Percentiles rank a stretch among this genome's conserved stretches.
These are phyloP conservation scores for Drosophila mimetica DNA, from an alignment of 2,888 invertebrate species.

Conservation along the genomic window DNA sequence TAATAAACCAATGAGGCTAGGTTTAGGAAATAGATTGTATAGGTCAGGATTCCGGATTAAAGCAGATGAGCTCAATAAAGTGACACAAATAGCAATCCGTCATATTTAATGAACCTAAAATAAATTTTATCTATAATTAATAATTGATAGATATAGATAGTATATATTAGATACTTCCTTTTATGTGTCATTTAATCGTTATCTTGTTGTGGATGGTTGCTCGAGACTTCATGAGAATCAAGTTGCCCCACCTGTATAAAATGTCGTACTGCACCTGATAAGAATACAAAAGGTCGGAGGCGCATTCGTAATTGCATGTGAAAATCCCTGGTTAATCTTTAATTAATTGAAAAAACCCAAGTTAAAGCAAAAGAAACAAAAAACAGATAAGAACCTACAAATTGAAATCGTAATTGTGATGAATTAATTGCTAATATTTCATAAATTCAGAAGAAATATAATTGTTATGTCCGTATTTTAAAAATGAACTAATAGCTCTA, in stretches of 20 bases:
- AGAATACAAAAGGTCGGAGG: background rate
- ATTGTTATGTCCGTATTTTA: too few species aligned
- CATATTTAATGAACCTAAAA: too few species aligned
- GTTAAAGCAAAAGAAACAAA: background rate
- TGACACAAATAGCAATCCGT: too few species aligned
- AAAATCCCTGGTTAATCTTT: constrained; percentile 1
- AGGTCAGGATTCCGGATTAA: background rate
- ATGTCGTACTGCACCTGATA: background rate
- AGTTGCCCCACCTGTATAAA: background rate
- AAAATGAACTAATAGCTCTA: too few species aligned
- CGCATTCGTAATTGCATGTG: background rate
- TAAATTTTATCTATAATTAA: too few species aligned
- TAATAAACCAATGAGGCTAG: background rate
- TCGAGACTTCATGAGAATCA: background rate
- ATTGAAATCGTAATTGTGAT: background rate
- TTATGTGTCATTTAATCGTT: too few species aligned
- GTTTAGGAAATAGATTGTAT: background rate
- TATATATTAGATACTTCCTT: too few species aligned
- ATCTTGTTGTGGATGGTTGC: too few species aligned
- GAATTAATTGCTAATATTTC: too few species aligned
- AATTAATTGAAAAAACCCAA: constrained; percentile 1
- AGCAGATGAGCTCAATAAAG: background rate
- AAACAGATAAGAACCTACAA: background rate
- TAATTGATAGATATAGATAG: too few species aligned
- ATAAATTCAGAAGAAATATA: too few species aligned